Base-by-base conservation (phyloP, 1,140 invertebrate species). In the Cotesia typhae region DNA sequence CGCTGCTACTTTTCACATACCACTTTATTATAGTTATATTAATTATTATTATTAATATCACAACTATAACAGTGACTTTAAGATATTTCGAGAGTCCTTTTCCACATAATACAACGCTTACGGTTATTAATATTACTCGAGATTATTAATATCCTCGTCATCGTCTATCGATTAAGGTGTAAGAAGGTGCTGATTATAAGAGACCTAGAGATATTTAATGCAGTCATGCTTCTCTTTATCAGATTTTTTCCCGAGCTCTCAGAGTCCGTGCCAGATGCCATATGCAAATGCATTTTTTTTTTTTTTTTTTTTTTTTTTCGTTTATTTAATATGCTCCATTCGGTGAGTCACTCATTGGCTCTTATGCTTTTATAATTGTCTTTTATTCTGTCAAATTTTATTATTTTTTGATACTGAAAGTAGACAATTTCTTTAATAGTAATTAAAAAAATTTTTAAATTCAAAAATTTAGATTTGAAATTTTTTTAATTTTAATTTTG, bases 261-360 rank as follows among this genome's bases (percentile, higher is more conserved):
- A 38, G 36, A 41, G 60, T 67, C 38, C 64, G 70, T 72, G 70
- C 70, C 64, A 72, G 64, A 65, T 72, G 70, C 70, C 64, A 72
- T 53, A 65, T 72, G 70, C 70, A 72, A 67, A 41, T 72, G 64
- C 64, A 67, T 72, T 65, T 61, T 71, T 57, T 61, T 71, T 71
- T 51, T 55, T 64, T 59, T 38, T 14, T 14, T 14, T 14, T 14
- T 14, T 14, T 14, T 14, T 14, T 14, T 14, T 41, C 36, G 51
- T 70, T 70, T 47, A 63, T 14, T 28, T 60, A 28, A 14, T 61
- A 37, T 73, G 60, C 41, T 41, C 38, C 28, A 60, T 64, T 41
- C 61, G n/a, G 7, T 64, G 14, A 17, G 9, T 64, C 37, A 37
- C n/a, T 38, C 37, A 36, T 35, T 41, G 12, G 12, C 12, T 64